Base-by-base conservation (phyloP, 1,140 invertebrate genomes). In the Drosophila mauritiana region DNA sequence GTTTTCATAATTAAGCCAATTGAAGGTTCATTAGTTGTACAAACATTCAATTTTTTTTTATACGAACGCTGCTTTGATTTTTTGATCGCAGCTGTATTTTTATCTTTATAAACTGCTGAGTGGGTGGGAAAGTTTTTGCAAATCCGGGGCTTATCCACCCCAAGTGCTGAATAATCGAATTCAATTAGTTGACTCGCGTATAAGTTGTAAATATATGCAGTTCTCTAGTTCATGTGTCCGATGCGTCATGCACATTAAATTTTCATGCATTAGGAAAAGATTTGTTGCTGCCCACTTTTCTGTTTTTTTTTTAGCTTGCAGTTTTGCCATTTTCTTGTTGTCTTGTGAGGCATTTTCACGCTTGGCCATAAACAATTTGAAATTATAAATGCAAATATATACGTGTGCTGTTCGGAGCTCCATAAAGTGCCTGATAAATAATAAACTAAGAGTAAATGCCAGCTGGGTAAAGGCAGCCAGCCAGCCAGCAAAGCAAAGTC, bases 331-430 rank as follows among this genome's bases (percentile, higher is more conserved):
- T 42, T 52, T 57, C 54, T 22, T 59, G 62, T 56, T 58, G 45
- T 75, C 61, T 65, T 75, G 72, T 56, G 61, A 67, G 62, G 53
- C 62, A 75, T 75, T 75, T 75, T 75, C 73, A 75, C 72, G 73
- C 53, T 54, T 42, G 62, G 73, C 73, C 61, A 67, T 76, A 76
- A 76, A 76, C 53, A 75, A 75, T 76, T 58, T 75, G 27, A 75
- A 76, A 76, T 76, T 76, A 76, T 67, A 76, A 76, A 76, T 76
- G 73, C 73, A 75, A 76, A 76, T 76, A 76, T 75, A 74, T 74
- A 74, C 70, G 51, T 70, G 42, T 52, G 63, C 34, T 37, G 53
- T 27, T 74, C 43, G 46, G 53, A 53, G 22, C 69, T 37, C 72
- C 73, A 75, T 76, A 76, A 76, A 76, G 53, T 76, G 72, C 73